phyloP scores from a whole-genome alignment of 2,888 invertebrate genomes.

The Platycheirus albimanus region DNA sequence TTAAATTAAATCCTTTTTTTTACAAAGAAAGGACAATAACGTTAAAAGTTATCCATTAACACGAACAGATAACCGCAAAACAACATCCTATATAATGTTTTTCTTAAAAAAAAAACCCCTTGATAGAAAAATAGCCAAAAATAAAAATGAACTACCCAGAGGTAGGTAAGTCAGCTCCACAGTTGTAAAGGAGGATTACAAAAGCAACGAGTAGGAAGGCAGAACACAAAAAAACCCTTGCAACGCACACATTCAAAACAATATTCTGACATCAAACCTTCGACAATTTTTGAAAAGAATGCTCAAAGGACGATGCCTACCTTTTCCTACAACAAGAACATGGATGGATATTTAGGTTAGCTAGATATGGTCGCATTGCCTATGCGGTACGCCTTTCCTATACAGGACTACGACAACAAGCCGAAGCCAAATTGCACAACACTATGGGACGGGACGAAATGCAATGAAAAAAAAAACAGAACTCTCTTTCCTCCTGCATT shows the following conservation, averaged over 20 bases:
- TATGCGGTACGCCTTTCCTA: constrained; percentile 68
- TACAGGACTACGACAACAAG: constrained; percentile 73
- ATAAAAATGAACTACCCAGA: background rate
- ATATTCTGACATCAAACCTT: constrained; percentile 41
- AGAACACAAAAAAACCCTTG: constrained; percentile 4
- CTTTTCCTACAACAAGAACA: constrained; percentile 59
- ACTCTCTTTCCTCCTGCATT: constrained; percentile 4
- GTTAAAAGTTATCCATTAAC: constrained; percentile 54
- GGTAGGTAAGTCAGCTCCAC: background rate
- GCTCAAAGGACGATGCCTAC: constrained; percentile 53
- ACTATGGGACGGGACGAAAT: constrained; percentile 44
- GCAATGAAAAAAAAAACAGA: constrained; percentile 45
- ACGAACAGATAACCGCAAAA: constrained; percentile 70
- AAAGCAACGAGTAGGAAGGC: no score
- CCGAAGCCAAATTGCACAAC: constrained; percentile 67
- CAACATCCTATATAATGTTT: constrained; percentile 57
- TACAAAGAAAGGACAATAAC: constrained; percentile 51
- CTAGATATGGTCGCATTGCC: constrained; percentile 64
- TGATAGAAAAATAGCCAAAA: constrained; percentile 42
- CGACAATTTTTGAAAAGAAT: constrained; percentile 57
- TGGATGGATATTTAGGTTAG: constrained; percentile 66
- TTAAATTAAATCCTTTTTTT: constrained; percentile 48
- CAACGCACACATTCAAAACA: constrained; percentile 19
- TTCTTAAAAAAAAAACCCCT: constrained; percentile 34
- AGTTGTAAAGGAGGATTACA: constrained; percentile 22